These are phyloP conservation scores for Bicyclus anynana DNA, from an alignment of 1,140 invertebrate genomes.

Conservation along the genomic window DNA sequence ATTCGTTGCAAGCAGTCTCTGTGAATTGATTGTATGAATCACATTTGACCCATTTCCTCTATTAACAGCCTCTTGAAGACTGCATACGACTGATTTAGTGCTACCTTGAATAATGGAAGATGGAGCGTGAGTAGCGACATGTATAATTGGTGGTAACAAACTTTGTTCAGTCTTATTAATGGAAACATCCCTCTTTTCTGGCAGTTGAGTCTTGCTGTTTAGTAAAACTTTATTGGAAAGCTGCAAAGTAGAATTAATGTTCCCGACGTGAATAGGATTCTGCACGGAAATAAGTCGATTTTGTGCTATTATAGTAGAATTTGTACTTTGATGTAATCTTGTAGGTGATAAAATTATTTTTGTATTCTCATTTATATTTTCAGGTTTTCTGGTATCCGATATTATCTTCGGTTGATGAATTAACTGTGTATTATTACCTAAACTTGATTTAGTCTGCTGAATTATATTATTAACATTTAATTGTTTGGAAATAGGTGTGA, in stretches of 20 bases:
- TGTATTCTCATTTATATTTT: slow-evolving; percentile 49
- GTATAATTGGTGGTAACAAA: slow-evolving; percentile 54
- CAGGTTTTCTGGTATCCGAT: slow-evolving; percentile 55
- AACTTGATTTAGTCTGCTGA: slow-evolving; percentile 64
- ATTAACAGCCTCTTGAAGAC: slow-evolving; percentile 48
- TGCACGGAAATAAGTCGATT: slow-evolving; percentile 70
- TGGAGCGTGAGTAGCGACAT: slow-evolving; percentile 50
- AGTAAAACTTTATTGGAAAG: slow-evolving; percentile 62
- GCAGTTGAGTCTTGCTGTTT: slow-evolving; percentile 45
- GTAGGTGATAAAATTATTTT: slow-evolving; percentile 72
- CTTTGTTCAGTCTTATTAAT: slow-evolving; percentile 48
- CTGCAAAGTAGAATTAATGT: slow-evolving; percentile 54
- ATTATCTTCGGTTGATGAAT: slow-evolving; percentile 56
- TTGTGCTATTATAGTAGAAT: slow-evolving; percentile 64
- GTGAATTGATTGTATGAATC: slow-evolving; percentile 58
- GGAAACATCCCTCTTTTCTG: slow-evolving; percentile 53
- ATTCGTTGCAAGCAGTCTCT: slow-evolving; percentile 49
- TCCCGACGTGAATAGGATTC: slow-evolving; percentile 52
- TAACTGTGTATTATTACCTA: slow-evolving; percentile 35
- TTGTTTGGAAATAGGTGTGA: slow-evolving; percentile 77
- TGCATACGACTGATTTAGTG: slow-evolving; percentile 49
- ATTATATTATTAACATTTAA: slow-evolving; percentile 72
- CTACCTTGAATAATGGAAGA: slow-evolving; percentile 56
- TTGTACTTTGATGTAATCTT: slow-evolving; percentile 48
- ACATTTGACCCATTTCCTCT: slow-evolving; percentile 58